Evolutionary conservation across 2,888 invertebrate species (phyloP).

Genomic region (Amphipoea lucens): DNA sequence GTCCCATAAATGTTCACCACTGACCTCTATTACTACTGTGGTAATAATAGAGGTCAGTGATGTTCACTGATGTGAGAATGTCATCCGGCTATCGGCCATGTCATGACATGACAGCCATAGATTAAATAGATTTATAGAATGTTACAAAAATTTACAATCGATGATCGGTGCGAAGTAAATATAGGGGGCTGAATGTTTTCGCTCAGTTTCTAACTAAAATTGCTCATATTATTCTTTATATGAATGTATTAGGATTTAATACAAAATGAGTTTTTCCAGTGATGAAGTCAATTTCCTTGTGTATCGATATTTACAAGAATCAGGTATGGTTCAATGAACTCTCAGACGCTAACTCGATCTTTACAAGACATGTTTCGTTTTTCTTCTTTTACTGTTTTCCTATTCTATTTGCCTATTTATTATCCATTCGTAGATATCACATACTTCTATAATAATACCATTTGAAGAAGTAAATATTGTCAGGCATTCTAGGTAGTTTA

Average conservation of each 20-base stretch:
- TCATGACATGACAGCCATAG: conserved; percentile 11
- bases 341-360: conserved; percentile 62
- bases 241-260: conserved; percentile 46
- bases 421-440: conserved; percentile 1
- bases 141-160: conserved; percentile 14
- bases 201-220: conserved; percentile 30
- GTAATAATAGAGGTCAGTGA: too few species aligned
- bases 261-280: conserved; percentile 98
- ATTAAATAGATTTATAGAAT: neutral
- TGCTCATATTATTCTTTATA: conserved; percentile 11
- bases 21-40: too few species aligned
- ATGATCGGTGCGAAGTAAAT: conserved; percentile 58
- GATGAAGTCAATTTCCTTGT: conserved; percentile 99
- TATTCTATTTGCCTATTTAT: neutral
- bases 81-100: neutral
- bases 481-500: neutral
- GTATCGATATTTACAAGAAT: conserved; percentile 99
- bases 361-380: conserved; percentile 19
- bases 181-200: conserved; percentile 43
- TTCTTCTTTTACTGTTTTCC: conserved; percentile 13
- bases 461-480: neutral
- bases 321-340: conserved; percentile 92
- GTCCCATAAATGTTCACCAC: too few species aligned
- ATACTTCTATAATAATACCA: neutral
- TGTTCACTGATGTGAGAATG: neutral